Conservation (phyloP, 2,797 vertebrate species). For the Erithacus rubecula region DNA sequence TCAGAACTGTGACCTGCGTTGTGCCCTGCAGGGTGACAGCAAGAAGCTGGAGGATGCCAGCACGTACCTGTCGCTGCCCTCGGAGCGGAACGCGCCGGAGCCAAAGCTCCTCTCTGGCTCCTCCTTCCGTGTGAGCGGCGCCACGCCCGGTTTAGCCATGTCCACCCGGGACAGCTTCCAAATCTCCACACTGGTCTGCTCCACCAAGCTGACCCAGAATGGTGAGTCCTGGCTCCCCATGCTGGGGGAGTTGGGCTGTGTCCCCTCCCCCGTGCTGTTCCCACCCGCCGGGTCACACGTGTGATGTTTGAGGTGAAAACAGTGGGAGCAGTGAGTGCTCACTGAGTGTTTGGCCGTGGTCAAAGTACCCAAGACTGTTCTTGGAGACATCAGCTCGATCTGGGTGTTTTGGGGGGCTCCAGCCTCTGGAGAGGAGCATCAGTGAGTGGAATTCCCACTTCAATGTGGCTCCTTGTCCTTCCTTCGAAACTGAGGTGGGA, state of each 20-base stretch:
- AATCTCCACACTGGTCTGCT: constrained; percentile 57
- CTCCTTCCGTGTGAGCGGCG: background rate
- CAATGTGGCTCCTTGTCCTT: background rate
- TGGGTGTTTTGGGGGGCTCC: background rate
- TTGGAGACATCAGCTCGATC: background rate
- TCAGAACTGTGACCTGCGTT: background rate
- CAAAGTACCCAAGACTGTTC: background rate
- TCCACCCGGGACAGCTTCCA: constrained; percentile 60
- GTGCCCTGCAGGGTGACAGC: constrained; percentile 54
- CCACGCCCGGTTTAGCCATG: fast-evolving
- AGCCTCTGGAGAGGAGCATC: background rate
- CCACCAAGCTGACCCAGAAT: constrained; percentile 67
- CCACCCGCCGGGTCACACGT: fast-evolving
- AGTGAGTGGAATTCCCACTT: background rate
- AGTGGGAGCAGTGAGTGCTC: background rate
- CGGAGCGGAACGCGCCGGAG: background rate
- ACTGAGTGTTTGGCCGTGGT: background rate
- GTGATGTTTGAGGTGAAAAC: background rate
- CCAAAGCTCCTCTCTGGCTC: background rate
- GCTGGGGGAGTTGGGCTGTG: background rate
- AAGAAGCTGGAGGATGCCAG: constrained; percentile 47
- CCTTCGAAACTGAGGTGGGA: fast-evolving
- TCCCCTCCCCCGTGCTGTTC: background rate
- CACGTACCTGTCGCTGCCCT: constrained; percentile 9
- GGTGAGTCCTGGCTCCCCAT: background rate